Evolutionary conservation across 2,888 invertebrate genomes (phyloP).

Genomic region (Clunio marinus): DNA sequence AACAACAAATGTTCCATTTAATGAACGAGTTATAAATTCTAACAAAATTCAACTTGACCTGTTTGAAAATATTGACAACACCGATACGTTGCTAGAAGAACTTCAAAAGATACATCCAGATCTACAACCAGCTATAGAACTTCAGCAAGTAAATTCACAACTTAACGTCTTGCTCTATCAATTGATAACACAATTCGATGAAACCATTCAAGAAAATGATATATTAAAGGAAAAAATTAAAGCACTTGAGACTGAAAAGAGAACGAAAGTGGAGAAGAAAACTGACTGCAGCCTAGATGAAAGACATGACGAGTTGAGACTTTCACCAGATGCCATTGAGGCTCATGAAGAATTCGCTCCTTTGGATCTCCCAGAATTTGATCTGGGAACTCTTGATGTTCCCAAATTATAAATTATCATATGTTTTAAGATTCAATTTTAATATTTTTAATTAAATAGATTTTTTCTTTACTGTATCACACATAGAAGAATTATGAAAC

Average conservation of each 20-base stretch:
- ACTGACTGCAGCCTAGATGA: slow-evolving; percentile 25
- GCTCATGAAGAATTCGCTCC: slow-evolving; percentile 54
- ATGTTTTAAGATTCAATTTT: neutral
- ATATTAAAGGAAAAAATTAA: slow-evolving; percentile 57
- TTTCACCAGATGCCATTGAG: slow-evolving; percentile 43
- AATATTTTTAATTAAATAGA: neutral
- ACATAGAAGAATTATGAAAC: neutral
- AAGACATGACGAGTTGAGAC: slow-evolving; percentile 39
- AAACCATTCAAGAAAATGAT: slow-evolving; percentile 61
- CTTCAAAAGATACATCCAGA: neutral
- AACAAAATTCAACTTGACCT: slow-evolving; percentile 17
- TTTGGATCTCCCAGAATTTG: slow-evolving; percentile 61
- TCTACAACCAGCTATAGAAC: slow-evolving; percentile 49
- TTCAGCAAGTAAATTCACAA: slow-evolving; percentile 62
- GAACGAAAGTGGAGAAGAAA: slow-evolving; percentile 38
- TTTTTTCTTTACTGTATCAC: neutral
- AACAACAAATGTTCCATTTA: neutral
- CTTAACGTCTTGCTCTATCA: slow-evolving; percentile 57
- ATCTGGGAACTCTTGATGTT: slow-evolving; percentile 47
- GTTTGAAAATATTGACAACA: slow-evolving; percentile 4
- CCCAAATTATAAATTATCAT: neutral
- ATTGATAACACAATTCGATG: slow-evolving; percentile 61
- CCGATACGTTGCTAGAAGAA: slow-evolving; percentile 5
- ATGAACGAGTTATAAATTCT: neutral
- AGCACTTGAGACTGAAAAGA: slow-evolving; percentile 57